These are phyloP conservation scores for Mungos mungo DNA, from an alignment of 2,113 vertebrate species.

Conservation along the genomic window DNA sequence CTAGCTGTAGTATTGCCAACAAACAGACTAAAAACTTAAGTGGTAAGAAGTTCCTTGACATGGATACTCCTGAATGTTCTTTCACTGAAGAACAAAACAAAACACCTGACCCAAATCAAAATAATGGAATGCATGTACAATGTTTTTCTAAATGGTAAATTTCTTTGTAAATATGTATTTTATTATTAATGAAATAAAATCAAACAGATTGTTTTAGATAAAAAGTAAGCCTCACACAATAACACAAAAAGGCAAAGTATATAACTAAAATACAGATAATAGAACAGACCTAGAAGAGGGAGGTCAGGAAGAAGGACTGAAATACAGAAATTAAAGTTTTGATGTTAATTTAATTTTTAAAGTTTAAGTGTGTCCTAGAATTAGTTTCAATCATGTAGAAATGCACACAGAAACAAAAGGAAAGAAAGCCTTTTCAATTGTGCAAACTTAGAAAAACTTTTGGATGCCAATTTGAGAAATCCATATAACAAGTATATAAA, in stretches of 20 bases:
- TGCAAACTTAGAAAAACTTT: background rate
- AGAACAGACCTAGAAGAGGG: background rate
- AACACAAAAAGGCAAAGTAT: background rate
- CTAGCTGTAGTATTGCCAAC: background rate
- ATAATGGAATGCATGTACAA: background rate
- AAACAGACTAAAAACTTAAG: background rate
- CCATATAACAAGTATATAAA: background rate
- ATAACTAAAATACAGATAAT: background rate
- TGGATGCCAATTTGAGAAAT: background rate
- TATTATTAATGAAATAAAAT: background rate
- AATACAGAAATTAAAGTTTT: background rate
- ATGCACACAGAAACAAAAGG: background rate
- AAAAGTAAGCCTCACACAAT: background rate
- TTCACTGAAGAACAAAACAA: background rate
- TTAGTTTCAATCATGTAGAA: background rate
- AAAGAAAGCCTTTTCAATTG: background rate
- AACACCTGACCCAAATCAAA: background rate
- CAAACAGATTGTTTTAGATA: background rate
- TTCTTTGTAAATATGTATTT: background rate
- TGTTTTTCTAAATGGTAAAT: conserved; percentile 9
- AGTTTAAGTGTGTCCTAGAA: background rate
- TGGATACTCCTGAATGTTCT: background rate
- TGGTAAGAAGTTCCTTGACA: background rate
- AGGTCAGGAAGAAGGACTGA: background rate
- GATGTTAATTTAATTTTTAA: conserved; percentile 1